Evolutionary conservation across 92 coral and sea anemone species (phyloP).

Genomic region (Metridium senile): DNA sequence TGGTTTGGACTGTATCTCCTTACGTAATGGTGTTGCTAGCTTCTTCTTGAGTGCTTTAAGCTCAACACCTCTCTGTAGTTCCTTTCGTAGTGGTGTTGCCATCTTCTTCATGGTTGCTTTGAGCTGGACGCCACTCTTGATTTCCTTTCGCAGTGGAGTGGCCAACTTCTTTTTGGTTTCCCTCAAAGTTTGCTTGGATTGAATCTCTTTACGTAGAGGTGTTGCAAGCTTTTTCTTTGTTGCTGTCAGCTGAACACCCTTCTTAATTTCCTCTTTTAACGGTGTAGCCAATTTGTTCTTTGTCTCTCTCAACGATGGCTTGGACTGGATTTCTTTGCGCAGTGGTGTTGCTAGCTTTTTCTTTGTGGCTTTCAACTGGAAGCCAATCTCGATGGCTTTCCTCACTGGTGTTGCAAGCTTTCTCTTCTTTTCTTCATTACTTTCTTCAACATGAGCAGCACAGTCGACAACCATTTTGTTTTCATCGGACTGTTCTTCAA

Average conservation of each 20-base stretch:
- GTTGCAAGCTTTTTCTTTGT: slow-evolving; percentile 64
- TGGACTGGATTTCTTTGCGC: slow-evolving; percentile 56
- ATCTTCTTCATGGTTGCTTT: slow-evolving; percentile 48
- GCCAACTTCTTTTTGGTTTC: slow-evolving; percentile 61
- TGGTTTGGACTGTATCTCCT: slow-evolving; percentile 59
- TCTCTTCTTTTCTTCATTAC: slow-evolving; percentile 37
- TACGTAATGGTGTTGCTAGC: slow-evolving; percentile 60
- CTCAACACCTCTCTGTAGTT: slow-evolving; percentile 37
- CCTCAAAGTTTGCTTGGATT: slow-evolving; percentile 45
- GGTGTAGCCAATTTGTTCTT: slow-evolving; percentile 37
- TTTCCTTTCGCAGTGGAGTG: slow-evolving; percentile 54
- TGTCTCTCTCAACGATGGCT: slow-evolving; percentile 55
- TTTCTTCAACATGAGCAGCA: slow-evolving; percentile 32
- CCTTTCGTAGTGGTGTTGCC: slow-evolving; percentile 58
- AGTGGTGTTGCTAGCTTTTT: slow-evolving; percentile 60
- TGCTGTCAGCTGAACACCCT: slow-evolving; percentile 52
- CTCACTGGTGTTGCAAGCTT: slow-evolving; percentile 55
- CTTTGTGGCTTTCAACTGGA: slow-evolving; percentile 48
- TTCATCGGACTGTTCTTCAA: slow-evolving; percentile 1
- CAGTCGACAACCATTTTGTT: slow-evolving; percentile 21
- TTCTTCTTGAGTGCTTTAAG: slow-evolving; percentile 54
- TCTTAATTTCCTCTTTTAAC: slow-evolving; percentile 47
- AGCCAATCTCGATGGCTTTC: slow-evolving; percentile 52
- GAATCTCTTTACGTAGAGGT: slow-evolving; percentile 57
- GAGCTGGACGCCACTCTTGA: slow-evolving; percentile 42